Conservation (phyloP, 2,888 invertebrate genomes). For the Phaedon cochleariae region DNA sequence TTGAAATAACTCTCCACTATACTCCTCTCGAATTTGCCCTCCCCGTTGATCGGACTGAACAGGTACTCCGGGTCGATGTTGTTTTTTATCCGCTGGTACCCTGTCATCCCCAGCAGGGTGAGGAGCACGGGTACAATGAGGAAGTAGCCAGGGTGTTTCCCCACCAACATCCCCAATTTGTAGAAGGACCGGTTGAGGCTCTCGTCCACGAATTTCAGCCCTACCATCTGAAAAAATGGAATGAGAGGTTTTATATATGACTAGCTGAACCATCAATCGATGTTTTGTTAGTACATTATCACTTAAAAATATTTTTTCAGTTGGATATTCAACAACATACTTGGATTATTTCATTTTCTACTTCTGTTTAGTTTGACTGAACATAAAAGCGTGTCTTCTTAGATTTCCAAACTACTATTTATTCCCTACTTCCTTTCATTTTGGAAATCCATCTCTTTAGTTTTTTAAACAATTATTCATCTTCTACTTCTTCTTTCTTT, state of each 20-base stretch:
- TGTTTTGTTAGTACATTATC: too few relatives aligned
- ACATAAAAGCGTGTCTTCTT: too few relatives aligned
- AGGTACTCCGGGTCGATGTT: slow-evolving; percentile 94
- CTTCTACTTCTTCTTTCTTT: too few relatives aligned
- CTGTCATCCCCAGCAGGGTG: slow-evolving; percentile 83
- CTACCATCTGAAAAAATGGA: slow-evolving; percentile 72
- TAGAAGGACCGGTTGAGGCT: slow-evolving; percentile 82
- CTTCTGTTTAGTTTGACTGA: too few relatives aligned
- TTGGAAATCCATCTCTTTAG: too few relatives aligned
- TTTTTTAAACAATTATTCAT: too few relatives aligned
- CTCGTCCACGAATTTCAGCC: slow-evolving; percentile 80
- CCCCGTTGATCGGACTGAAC: slow-evolving; percentile 88
- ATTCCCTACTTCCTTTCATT: too few relatives aligned
- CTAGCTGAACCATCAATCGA: too few relatives aligned
- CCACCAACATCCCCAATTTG: slow-evolving; percentile 81
- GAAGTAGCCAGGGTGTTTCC: slow-evolving; percentile 87
- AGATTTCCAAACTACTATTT: too few relatives aligned
- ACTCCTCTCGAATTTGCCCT: slow-evolving; percentile 82
- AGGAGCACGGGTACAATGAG: slow-evolving; percentile 86
- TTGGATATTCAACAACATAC: too few relatives aligned
- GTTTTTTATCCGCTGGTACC: slow-evolving; percentile 85
- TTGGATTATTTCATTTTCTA: too few relatives aligned
- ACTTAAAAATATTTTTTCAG: too few relatives aligned
- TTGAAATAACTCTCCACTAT: slow-evolving; percentile 86
- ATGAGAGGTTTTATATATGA: slow-evolving; percentile 11